Percentiles rank a stretch among this genome's conserved stretches.
Evolutionary conservation across 2,888 invertebrate species (phyloP).

Genomic region (Scaptomyza caliginosa): DNA sequence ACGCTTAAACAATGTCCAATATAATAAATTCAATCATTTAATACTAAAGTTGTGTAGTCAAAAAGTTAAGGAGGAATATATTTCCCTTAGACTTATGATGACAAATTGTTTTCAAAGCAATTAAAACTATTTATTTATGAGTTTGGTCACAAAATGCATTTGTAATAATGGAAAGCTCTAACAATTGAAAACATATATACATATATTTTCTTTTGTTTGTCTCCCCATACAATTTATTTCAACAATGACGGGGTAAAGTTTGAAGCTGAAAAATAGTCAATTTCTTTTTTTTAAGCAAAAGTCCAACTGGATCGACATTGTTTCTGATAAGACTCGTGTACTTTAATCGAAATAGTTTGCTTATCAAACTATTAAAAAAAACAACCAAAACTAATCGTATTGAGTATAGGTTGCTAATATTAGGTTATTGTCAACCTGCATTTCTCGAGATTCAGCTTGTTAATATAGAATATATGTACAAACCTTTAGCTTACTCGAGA

Average conservation of each 20-base stretch:
- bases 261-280: slow-evolving; percentile 5
- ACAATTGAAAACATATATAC: background rate
- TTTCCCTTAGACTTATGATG: background rate
- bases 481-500: background rate
- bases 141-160: background rate
- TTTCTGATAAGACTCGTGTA: slow-evolving; percentile 43
- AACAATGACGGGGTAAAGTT: background rate
- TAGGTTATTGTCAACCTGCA: background rate
- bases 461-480: background rate
- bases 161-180: background rate
- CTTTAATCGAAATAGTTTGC: slow-evolving; percentile 12
- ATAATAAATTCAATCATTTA: no score
- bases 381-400: no score
- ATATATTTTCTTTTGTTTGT: background rate
- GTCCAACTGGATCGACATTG: slow-evolving; percentile 11
- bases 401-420: background rate
- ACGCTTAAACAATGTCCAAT: background rate
- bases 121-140: background rate
- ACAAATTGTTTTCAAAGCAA: background rate
- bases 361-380: slow-evolving; percentile 14
- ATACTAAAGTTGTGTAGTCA: background rate
- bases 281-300: background rate
- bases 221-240: background rate
- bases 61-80: background rate
- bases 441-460: slow-evolving; percentile 12